These are phyloP conservation scores for Coleophora flavipennella DNA, from an alignment of 2,888 invertebrate genomes.

Conservation along the genomic window DNA sequence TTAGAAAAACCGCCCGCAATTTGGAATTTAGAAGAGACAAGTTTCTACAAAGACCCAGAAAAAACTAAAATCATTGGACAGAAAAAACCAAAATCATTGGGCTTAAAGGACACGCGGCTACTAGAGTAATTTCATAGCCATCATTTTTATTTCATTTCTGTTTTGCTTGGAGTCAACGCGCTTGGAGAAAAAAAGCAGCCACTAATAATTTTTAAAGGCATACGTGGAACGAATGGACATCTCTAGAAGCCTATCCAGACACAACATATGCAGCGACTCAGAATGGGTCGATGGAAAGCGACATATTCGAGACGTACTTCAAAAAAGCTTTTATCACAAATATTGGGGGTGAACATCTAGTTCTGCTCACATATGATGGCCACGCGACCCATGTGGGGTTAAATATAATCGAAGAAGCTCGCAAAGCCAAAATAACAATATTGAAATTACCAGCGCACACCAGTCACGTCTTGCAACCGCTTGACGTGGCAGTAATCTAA, in stretches of 20 bases:
- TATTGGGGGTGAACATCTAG: conserved; percentile 11
- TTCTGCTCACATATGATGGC: conserved; percentile 14
- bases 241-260: conserved; percentile 13
- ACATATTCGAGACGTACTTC: conserved; percentile 21
- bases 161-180: conserved; percentile 16
- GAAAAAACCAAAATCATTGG: too few species aligned
- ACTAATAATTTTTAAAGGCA: conserved; percentile 19
- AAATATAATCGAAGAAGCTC: conserved; percentile 13
- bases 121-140: conserved; percentile 15
- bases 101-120: conserved; percentile 14
- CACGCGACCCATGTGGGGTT: conserved; percentile 14
- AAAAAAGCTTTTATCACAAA: conserved; percentile 16
- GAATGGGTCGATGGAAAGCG: conserved; percentile 31
- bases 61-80: conserved; percentile 21
- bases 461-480: conserved; percentile 19
- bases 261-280: conserved; percentile 21
- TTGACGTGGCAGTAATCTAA: conserved; percentile 14
- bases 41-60: conserved; percentile 15
- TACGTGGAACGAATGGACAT: conserved; percentile 25
- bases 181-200: conserved; percentile 19
- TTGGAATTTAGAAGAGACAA: conserved; percentile 18
- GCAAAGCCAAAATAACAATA: conserved; percentile 17
- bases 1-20: conserved; percentile 11
- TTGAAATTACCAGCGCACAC: conserved; percentile 21
- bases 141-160: conserved; percentile 17